Conservation (phyloP, 2,797 vertebrate genomes). For the Pelodytes ibericus region DNA sequence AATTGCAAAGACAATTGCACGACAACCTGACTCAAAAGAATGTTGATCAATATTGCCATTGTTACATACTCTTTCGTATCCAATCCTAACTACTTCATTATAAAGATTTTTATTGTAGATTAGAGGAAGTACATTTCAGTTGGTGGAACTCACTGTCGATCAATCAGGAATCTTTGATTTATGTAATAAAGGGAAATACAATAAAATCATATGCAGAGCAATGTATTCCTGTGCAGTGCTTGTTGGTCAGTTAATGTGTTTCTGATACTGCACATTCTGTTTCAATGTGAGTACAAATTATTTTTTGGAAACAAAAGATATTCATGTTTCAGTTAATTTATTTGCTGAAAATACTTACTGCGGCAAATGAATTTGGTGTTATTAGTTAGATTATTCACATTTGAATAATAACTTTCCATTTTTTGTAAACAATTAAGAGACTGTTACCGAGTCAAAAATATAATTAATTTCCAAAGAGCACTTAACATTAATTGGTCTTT, state of each 20-base stretch:
- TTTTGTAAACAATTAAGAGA: conserved; percentile 16
- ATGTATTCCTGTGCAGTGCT: not conserved
- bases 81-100: too few species aligned
- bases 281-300: conserved; percentile 2
- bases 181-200: not conserved
- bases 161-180: not conserved
- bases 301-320: conserved; percentile 21
- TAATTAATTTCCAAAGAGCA: conserved; percentile 3
- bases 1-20: too few species aligned
- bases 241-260: conserved; percentile 7
- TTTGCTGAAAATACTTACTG: conserved; percentile 13
- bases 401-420: not conserved
- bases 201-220: not conserved
- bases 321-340: conserved; percentile 17
- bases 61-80: too few species aligned
- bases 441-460: not conserved
- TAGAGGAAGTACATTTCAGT: not conserved
- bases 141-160: not conserved
- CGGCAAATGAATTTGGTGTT: conserved; percentile 1
- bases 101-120: conserved; percentile 3
- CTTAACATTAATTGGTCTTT: not conserved
- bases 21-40: too few species aligned
- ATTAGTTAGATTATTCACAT: conserved; percentile 4
- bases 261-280: not conserved
- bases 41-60: too few species aligned